These are phyloP conservation scores for Agonum fuliginosum DNA, from an alignment of 2,888 invertebrate species.

Conservation along the genomic window DNA sequence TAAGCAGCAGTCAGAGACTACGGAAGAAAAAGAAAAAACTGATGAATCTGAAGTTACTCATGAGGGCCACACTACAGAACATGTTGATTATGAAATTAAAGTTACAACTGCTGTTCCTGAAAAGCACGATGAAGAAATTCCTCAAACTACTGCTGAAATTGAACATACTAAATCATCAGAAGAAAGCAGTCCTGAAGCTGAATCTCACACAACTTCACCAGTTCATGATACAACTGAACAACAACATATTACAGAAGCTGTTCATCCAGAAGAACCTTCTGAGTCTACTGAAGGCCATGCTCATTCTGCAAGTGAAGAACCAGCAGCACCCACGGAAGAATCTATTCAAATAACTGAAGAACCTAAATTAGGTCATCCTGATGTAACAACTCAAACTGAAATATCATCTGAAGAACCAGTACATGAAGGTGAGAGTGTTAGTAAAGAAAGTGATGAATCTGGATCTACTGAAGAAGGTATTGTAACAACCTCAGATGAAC, in stretches of 20 bases:
- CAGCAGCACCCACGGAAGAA: slow-evolving; percentile 28
- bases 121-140: slow-evolving; percentile 48
- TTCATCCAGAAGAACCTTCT: slow-evolving; percentile 44
- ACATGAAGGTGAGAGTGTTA: slow-evolving; percentile 32
- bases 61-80: neutral
- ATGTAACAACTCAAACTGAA: slow-evolving; percentile 26
- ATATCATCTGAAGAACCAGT: slow-evolving; percentile 31
- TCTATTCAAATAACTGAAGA: slow-evolving; percentile 54
- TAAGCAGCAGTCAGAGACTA: slow-evolving; percentile 41
- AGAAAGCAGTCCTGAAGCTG: neutral
- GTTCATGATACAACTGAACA: slow-evolving; percentile 59
- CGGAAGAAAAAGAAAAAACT: slow-evolving; percentile 7
- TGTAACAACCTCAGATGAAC: neutral
- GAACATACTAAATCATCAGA: slow-evolving; percentile 21
- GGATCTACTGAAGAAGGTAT: slow-evolving; percentile 44
- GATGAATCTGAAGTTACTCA: neutral
- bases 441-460: slow-evolving; percentile 50
- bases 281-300: slow-evolving; percentile 54
- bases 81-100: slow-evolving; percentile 8
- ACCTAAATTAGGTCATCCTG: slow-evolving; percentile 36
- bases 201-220: slow-evolving; percentile 50
- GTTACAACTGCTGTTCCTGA: slow-evolving; percentile 26
- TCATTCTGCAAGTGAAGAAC: slow-evolving; percentile 50
- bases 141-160: neutral
- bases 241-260: slow-evolving; percentile 60